These are phyloP conservation scores for Patiria miniata DNA, from an alignment of 35 echinoderm and acorn worm species.

Conservation along the genomic window DNA sequence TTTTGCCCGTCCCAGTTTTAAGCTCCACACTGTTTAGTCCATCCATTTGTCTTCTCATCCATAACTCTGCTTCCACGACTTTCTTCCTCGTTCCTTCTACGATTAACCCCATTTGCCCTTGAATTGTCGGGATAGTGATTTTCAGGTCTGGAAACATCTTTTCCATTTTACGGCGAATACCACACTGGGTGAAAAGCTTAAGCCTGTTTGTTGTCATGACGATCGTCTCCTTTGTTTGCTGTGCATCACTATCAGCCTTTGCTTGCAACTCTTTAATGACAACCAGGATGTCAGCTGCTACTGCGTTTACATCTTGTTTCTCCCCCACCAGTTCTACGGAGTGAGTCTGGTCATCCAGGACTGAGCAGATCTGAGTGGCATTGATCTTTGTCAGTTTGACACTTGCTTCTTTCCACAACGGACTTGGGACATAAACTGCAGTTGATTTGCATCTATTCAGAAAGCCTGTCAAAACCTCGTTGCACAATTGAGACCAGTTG, in stretches of 20 bases:
- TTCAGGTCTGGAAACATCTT: background rate
- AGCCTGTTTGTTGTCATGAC: background rate
- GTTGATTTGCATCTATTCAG: background rate
- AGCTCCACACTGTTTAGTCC: background rate
- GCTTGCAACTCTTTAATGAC: background rate
- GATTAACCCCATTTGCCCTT: background rate
- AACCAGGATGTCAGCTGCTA: background rate
- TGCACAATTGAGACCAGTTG: background rate
- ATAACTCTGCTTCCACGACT: background rate
- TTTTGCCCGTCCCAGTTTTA: background rate
- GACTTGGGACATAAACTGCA: background rate
- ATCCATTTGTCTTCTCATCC: slow-evolving; percentile 13
- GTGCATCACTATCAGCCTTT: slow-evolving; percentile 16
- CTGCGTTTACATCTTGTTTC: background rate
- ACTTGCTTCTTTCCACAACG: background rate
- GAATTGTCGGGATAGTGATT: background rate
- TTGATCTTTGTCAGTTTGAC: background rate
- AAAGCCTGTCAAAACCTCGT: background rate
- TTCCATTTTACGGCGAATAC: background rate
- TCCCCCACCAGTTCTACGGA: background rate
- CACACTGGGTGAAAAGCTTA: slow-evolving; percentile 7
- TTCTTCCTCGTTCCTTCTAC: slow-evolving; percentile 23
- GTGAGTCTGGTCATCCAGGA: too few relatives aligned
- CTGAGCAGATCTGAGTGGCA: too few relatives aligned
- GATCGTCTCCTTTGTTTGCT: background rate